phyloP scores from a whole-genome alignment of 35 echinoderm and acorn worm genomes.

The Lytechinus variegatus region DNA sequence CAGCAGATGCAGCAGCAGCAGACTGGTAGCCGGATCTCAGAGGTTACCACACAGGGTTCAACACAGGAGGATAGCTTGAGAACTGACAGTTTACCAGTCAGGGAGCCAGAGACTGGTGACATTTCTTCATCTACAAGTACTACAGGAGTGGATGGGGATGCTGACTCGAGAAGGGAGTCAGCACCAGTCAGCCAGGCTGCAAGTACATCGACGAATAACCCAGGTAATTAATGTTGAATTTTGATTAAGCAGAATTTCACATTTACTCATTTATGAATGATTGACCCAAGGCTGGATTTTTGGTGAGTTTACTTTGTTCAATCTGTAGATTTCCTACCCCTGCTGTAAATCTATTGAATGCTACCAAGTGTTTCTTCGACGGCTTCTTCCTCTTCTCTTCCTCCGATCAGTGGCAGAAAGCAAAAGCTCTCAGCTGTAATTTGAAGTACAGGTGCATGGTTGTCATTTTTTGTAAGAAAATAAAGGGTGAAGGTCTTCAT shows the following conservation, averaged over 20 bases:
- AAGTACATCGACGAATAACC: background rate
- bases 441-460: no score
- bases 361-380: no score
- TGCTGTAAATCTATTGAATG: background rate
- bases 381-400: no score
- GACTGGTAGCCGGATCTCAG: background rate
- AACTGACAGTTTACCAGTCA: conserved; percentile 20
- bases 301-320: no score
- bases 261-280: no score
- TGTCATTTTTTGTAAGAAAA: no score
- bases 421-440: no score
- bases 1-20: background rate
- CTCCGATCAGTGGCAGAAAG: no score
- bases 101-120: conserved; percentile 4
- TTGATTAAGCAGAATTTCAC: background rate
- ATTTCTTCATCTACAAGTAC: background rate
- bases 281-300: no score
- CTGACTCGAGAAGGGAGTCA: background rate
- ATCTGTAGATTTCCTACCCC: background rate
- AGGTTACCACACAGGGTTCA: background rate
- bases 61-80: background rate
- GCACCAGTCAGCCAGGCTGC: background rate
- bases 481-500: no score
- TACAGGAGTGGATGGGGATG: background rate
- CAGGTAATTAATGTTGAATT: background rate